Evolutionary conservation across 2,888 invertebrate species (phyloP).

Genomic region (Nemurella pictetii): DNA sequence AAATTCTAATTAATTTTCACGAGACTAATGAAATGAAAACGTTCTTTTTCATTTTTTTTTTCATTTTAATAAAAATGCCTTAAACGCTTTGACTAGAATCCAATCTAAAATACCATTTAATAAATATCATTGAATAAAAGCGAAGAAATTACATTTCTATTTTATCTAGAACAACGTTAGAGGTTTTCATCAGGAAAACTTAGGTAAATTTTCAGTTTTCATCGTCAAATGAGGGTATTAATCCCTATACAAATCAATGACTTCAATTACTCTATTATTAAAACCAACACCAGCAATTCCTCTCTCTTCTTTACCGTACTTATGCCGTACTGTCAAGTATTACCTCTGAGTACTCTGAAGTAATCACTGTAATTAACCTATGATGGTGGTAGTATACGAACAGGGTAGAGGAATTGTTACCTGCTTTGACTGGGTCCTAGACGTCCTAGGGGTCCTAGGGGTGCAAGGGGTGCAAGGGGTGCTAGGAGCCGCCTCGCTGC

Average conservation of each 20-base stretch:
- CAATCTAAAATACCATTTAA: background rate
- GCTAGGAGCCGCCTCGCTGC: too few relatives aligned
- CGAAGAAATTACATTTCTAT: background rate
- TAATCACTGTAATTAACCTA: too few relatives aligned
- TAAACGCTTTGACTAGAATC: background rate
- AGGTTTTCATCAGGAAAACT: too few relatives aligned
- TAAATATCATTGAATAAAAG: background rate
- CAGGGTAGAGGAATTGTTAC: background rate
- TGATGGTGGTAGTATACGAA: too few relatives aligned
- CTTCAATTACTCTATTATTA: background rate
- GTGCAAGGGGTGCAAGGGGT: background rate
- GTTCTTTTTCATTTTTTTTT: background rate
- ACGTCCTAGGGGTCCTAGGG: too few relatives aligned
- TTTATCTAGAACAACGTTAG: background rate
- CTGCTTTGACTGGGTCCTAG: background rate
- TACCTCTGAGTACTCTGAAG: too few relatives aligned
- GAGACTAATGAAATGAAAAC: background rate
- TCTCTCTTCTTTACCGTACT: too few relatives aligned
- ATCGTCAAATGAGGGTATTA: background rate
- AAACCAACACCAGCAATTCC: background rate
- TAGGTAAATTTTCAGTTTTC: too few relatives aligned
- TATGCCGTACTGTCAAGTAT: too few relatives aligned
- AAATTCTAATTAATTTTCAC: slow-evolving; percentile 8
- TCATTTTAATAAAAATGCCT: background rate
- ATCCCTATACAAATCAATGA: background rate